Evolutionary conservation across 2,797 vertebrate genomes (phyloP).

Genomic region (Gymnocypris eckloni): DNA sequence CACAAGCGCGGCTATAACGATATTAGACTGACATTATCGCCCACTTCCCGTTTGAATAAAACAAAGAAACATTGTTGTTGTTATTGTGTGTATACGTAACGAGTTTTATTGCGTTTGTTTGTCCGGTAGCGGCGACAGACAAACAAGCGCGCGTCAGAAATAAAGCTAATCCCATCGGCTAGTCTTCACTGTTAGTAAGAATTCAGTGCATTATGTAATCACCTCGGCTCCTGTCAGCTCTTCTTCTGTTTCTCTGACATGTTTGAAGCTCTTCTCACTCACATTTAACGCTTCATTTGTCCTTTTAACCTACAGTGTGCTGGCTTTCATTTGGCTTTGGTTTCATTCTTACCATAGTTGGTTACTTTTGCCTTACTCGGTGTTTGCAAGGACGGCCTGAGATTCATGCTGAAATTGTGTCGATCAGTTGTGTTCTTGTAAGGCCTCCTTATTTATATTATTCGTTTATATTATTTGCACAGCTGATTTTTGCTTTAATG

Average conservation of each 20-base stretch:
- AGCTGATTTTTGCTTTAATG: not conserved
- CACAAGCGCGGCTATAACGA: constrained; percentile 31
- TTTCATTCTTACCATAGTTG: not conserved
- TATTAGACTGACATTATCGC: constrained; percentile 23
- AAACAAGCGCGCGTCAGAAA: constrained; percentile 56
- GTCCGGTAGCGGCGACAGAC: constrained; percentile 35
- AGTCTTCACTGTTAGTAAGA: constrained; percentile 43
- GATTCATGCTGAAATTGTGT: not conserved
- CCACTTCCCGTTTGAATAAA: constrained; percentile 8
- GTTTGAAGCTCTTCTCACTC: not conserved
- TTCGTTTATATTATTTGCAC: not conserved
- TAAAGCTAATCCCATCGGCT: constrained; percentile 52
- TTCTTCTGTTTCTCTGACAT: not conserved
- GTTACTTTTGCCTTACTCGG: constrained; percentile 14
- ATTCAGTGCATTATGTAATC: constrained; percentile 50
- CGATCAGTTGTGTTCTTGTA: not conserved
- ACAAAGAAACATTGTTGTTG: constrained; percentile 26
- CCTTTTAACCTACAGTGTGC: constrained; percentile 4
- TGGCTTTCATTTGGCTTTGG: constrained; percentile 7
- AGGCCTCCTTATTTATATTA: not conserved
- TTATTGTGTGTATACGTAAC: not conserved
- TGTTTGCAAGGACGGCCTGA: constrained; percentile 1
- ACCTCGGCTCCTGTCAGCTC: constrained; percentile 32
- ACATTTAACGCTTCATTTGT: not conserved
- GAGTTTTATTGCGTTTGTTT: constrained; percentile 42